Evolutionary conservation across 2,888 invertebrate genomes (phyloP).

Genomic region (Ptychoptera contaminata): DNA sequence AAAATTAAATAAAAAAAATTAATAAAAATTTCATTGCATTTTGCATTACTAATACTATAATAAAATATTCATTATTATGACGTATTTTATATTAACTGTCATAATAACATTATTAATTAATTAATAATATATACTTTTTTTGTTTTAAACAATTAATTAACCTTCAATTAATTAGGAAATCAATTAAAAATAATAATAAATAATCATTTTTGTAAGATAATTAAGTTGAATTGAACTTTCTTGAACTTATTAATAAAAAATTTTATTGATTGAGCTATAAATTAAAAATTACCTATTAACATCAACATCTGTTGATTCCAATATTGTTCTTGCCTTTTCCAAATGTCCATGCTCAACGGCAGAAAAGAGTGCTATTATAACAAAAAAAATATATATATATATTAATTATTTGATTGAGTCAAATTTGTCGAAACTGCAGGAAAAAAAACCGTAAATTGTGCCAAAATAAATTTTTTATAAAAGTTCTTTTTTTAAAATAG

Average conservation of each 20-base stretch:
- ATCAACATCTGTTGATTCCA: conserved; percentile 84
- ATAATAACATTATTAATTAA: neutral
- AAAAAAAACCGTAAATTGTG: neutral
- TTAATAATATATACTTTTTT: neutral
- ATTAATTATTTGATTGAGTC: conserved; percentile 1
- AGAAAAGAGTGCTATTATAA: conserved; percentile 71
- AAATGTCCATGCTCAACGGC: conserved; percentile 92
- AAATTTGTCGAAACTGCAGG: too few relatives aligned
- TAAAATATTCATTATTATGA: too few relatives aligned
- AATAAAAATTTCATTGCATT: neutral
- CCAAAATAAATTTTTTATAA: neutral
- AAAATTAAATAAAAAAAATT: conserved; percentile 13
- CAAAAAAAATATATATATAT: conserved; percentile 15
- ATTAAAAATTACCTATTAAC: conserved; percentile 62
- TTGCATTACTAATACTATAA: too few relatives aligned
- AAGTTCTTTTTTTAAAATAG: conserved; percentile 3
- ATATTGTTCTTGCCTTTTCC: conserved; percentile 78
- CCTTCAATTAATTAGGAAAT: too few relatives aligned
- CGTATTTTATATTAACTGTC: too few relatives aligned
- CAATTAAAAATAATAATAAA: neutral
- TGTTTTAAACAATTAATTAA: neutral
- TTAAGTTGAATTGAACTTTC: conserved; percentile 3
- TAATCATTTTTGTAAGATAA: neutral
- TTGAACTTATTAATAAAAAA: conserved; percentile 10
- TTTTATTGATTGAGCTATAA: neutral